Conservation (phyloP, 2,113 vertebrate species). For the Lepus europaeus region DNA sequence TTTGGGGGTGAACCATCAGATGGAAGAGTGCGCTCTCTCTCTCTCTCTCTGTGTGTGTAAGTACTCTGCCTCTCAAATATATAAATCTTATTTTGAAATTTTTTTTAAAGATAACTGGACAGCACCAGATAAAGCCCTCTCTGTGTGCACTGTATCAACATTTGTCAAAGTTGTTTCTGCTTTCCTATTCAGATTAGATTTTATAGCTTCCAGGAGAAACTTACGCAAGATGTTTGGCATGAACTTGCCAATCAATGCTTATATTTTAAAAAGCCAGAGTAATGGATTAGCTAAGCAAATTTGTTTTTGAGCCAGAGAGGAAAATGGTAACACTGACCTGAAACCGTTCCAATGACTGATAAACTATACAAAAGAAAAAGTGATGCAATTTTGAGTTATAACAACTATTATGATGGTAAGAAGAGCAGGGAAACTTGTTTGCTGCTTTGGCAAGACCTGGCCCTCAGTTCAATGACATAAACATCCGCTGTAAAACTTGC, state of each 20-base stretch:
- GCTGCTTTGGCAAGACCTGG: constrained; percentile 35
- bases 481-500: constrained; percentile 43
- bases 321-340: constrained; percentile 17
- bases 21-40: too few relatives aligned
- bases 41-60: too few relatives aligned
- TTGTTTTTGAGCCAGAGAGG: constrained; percentile 39
- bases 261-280: constrained; percentile 63
- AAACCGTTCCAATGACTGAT: constrained; percentile 34
- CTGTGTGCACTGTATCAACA: background rate
- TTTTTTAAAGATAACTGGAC: background rate
- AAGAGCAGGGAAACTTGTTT: background rate
- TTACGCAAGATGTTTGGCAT: constrained; percentile 39
- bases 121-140: background rate
- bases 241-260: constrained; percentile 37
- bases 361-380: constrained; percentile 33
- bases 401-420: background rate
- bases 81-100: too few relatives aligned
- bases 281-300: constrained; percentile 49
- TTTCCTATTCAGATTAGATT: constrained; percentile 54
- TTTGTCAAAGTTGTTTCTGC: background rate
- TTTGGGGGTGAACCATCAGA: too few relatives aligned
- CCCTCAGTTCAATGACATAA: background rate
- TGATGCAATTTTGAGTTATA: background rate
- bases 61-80: too few relatives aligned
- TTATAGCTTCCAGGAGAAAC: constrained; percentile 58